phyloP scores from a whole-genome alignment of 2,888 invertebrate species.

The Lathronympha strigana region DNA sequence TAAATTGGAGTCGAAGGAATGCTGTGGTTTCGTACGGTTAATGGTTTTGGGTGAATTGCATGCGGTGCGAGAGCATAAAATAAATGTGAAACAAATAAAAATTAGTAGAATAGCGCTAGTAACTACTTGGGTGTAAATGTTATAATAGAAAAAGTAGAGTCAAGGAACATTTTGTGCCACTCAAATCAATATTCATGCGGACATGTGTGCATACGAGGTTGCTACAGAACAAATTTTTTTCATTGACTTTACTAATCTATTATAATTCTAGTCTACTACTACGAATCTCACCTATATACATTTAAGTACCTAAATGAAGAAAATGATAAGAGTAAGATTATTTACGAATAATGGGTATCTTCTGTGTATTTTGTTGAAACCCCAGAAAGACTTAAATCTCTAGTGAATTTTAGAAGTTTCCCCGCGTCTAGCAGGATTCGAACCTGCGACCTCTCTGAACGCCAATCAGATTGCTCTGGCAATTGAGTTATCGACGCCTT shows the following conservation, averaged over 20 bases:
- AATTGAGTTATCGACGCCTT: too few species aligned
- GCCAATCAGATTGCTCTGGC: too few species aligned
- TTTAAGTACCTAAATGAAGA: not conserved
- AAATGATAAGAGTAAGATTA: not conserved
- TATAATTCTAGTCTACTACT: not conserved
- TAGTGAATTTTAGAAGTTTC: too few species aligned
- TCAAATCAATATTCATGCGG: not conserved
- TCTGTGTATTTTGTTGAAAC: not conserved
- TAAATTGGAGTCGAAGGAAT: conserved; percentile 43
- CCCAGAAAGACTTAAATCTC: too few species aligned
- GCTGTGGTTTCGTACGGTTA: conserved; percentile 13
- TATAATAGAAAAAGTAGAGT: not conserved
- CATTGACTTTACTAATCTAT: not conserved
- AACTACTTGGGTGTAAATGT: not conserved
- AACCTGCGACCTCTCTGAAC: too few species aligned
- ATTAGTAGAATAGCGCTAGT: not conserved
- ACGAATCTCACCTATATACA: not conserved
- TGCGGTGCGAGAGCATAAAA: not conserved
- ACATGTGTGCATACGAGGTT: not conserved
- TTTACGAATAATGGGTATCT: not conserved
- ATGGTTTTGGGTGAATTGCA: conserved; percentile 17
- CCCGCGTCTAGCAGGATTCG: too few species aligned
- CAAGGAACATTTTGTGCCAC: not conserved
- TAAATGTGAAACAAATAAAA: not conserved
- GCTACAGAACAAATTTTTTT: not conserved